These are phyloP conservation scores for Anas platyrhynchos DNA, from an alignment of 2,113 vertebrate species.

Conservation along the genomic window DNA sequence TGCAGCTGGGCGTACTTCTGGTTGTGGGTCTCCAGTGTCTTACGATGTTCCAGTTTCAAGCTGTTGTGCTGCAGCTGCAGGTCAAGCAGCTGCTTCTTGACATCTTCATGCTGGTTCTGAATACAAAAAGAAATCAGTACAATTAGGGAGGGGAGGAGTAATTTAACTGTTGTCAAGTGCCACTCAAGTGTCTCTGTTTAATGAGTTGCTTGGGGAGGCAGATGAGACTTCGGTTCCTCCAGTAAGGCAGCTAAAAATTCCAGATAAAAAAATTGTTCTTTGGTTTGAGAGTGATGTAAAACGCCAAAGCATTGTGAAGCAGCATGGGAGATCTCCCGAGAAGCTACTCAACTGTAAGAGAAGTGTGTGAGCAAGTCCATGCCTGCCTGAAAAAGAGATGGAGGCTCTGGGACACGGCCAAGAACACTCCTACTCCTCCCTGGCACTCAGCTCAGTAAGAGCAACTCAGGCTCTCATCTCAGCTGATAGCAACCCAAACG, in stretches of 20 bases:
- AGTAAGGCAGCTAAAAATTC: not conserved
- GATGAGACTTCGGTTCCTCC: not conserved
- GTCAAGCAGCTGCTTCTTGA: constrained; percentile 75
- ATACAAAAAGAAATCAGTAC: not conserved
- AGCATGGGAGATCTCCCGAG: not conserved
- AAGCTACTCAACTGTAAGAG: not conserved
- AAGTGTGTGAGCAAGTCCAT: not conserved
- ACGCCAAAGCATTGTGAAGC: not conserved
- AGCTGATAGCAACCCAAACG: not conserved
- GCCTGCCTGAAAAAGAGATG: not conserved
- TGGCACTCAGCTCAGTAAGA: not conserved
- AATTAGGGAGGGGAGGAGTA: not conserved
- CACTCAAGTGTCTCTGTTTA: not conserved
- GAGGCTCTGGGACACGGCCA: not conserved
- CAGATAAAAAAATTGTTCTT: not conserved
- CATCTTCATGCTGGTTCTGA: constrained; percentile 77
- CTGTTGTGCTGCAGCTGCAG: constrained; percentile 76
- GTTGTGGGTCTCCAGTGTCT: constrained; percentile 54
- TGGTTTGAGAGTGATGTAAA: not conserved
- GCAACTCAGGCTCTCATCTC: accelerated
- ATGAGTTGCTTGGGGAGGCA: not conserved
- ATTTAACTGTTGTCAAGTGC: not conserved
- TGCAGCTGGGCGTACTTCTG: constrained; percentile 67
- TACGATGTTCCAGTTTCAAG: constrained; percentile 71
- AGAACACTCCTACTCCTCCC: not conserved